These are phyloP conservation scores for Notamacropus eugenii DNA, from an alignment of 2,797 vertebrate genomes.

Conservation along the genomic window DNA sequence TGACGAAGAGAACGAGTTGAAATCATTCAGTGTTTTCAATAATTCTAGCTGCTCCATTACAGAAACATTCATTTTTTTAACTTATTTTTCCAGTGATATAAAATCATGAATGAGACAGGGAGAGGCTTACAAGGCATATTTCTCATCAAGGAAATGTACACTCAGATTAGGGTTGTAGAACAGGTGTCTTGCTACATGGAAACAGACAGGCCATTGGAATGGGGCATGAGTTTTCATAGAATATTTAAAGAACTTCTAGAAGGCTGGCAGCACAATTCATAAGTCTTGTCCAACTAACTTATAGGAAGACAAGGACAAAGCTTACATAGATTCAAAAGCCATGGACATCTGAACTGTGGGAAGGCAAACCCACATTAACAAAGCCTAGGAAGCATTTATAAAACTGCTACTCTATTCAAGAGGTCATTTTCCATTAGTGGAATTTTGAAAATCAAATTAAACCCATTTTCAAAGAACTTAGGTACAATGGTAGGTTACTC, in stretches of 20 bases:
- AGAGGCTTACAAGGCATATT: background rate
- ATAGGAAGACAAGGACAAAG: background rate
- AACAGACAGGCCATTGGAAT: background rate
- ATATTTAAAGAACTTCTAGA: background rate
- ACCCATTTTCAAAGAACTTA: background rate
- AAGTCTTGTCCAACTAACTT: background rate
- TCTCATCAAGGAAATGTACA: background rate
- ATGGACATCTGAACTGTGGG: background rate
- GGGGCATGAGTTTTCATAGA: background rate
- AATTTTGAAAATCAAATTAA: background rate
- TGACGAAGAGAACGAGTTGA: background rate
- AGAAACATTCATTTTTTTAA: background rate
- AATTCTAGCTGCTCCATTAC: background rate
- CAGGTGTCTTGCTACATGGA: background rate
- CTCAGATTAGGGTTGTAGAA: background rate
- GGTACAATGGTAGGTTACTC: background rate
- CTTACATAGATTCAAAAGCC: background rate
- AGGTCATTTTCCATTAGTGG: background rate
- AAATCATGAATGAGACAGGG: background rate
- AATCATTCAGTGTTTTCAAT: background rate
- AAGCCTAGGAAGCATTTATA: background rate
- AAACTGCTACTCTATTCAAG: background rate
- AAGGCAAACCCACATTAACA: background rate
- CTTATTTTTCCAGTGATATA: background rate
- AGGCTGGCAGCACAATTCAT: background rate